A percentile compares a stretch with the other conserved stretches of the same genome.
phyloP scores from a whole-genome alignment of 2,888 invertebrate species.

The Plebejus anna region DNA sequence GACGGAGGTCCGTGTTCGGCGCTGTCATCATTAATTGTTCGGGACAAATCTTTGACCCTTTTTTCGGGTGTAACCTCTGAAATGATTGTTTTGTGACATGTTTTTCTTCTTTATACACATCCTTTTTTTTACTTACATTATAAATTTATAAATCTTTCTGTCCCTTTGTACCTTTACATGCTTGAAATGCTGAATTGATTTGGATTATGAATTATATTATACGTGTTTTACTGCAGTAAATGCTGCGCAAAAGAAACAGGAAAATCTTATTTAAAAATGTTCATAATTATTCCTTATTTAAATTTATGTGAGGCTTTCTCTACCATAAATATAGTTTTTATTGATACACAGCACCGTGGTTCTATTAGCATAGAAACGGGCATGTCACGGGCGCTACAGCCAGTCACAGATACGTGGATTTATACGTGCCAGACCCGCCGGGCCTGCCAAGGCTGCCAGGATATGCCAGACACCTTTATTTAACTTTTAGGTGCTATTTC shows the following conservation, averaged over 20 bases:
- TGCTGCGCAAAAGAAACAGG: not conserved
- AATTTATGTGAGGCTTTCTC: not conserved
- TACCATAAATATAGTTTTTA: not conserved
- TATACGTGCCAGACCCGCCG: not conserved
- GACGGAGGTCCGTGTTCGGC: not conserved
- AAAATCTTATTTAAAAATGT: too few relatives aligned
- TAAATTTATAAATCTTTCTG: not conserved
- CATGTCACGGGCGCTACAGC: not conserved
- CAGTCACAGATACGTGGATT: slow-evolving; percentile 12
- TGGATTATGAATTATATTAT: not conserved
- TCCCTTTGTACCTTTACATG: not conserved
- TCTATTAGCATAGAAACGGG: not conserved
- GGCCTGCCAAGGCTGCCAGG: not conserved
- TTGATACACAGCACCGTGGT: not conserved
- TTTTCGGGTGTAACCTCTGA: not conserved
- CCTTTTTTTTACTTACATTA: not conserved
- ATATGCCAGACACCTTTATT: slow-evolving; percentile 22
- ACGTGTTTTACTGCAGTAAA: not conserved
- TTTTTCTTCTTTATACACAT: not conserved
- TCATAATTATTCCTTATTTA: too few relatives aligned
- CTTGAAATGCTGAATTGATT: not conserved
- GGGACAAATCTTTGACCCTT: slow-evolving; percentile 12
- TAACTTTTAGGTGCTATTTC: slow-evolving; percentile 26
- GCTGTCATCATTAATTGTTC: not conserved
- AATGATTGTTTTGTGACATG: not conserved